phyloP scores from a whole-genome alignment of 2,113 vertebrate genomes.

The Fulmarus glacialis region DNA sequence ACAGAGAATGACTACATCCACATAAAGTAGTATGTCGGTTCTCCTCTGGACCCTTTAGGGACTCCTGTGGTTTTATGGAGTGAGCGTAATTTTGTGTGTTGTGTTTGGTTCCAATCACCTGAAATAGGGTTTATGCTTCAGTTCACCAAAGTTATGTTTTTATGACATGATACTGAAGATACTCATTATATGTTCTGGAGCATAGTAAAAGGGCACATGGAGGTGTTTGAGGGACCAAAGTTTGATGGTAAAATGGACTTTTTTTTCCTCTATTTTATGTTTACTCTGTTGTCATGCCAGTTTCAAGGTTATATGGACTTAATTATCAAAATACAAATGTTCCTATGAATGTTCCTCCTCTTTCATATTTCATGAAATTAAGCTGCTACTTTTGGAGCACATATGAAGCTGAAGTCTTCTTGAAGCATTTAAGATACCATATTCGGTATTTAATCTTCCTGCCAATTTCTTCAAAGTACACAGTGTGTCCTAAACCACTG shows the following conservation, averaged over 20 bases:
- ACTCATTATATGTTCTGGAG: neutral
- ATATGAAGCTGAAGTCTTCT: neutral
- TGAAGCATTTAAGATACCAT: neutral
- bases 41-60: too few species aligned
- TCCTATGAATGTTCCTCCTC: neutral
- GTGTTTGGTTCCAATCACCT: neutral
- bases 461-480: neutral
- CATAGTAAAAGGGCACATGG: neutral
- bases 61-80: neutral
- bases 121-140: neutral
- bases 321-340: neutral
- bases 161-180: neutral
- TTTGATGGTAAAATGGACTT: neutral
- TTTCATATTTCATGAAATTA: neutral
- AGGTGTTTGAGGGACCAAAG: neutral
- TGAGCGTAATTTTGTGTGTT: neutral
- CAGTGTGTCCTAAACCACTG: neutral
- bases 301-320: neutral
- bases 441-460: neutral
- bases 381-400: neutral
- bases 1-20: neutral
- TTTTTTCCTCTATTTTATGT: neutral
- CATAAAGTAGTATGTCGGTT: rapidly evolving
- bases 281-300: neutral
- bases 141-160: neutral